Percentiles rank a stretch among this genome's conserved stretches.
Evolutionary conservation across 2,113 vertebrate genomes (phyloP).

Genomic region (Podiceps cristatus): DNA sequence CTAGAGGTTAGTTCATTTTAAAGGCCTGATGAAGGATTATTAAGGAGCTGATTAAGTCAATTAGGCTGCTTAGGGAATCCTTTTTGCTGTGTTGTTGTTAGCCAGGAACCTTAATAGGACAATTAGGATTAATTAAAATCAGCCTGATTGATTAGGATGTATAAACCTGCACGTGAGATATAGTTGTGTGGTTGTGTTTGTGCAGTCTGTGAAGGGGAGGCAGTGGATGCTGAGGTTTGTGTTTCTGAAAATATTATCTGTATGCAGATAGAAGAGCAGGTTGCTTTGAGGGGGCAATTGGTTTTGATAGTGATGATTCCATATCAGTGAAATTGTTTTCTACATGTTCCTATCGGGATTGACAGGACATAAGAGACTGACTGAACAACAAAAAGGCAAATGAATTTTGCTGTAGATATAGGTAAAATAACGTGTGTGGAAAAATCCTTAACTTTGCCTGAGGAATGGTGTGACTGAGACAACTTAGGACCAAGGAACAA

Average conservation of each 20-base stretch:
- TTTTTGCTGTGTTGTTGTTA: conserved; percentile 60
- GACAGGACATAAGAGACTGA: not conserved
- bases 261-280: not conserved
- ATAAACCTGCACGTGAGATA: conserved; percentile 13
- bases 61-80: conserved; percentile 60
- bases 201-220: not conserved
- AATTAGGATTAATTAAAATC: conserved; percentile 75
- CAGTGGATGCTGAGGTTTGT: not conserved
- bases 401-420: not conserved
- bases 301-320: not conserved
- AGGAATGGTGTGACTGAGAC: fast-evolving
- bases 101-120: conserved; percentile 60
- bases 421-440: not conserved
- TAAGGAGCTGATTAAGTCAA: conserved; percentile 71
- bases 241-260: not conserved
- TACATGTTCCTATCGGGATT: not conserved
- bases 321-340: not conserved
- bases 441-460: not conserved
- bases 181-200: not conserved
- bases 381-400: not conserved
- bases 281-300: not conserved
- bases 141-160: conserved; percentile 62
- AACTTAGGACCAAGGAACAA: not conserved
- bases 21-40: conserved; percentile 58
- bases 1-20: conserved; percentile 48